Evolutionary conservation across 1,140 invertebrate species (phyloP).

Genomic region (Colletes gigas): DNA sequence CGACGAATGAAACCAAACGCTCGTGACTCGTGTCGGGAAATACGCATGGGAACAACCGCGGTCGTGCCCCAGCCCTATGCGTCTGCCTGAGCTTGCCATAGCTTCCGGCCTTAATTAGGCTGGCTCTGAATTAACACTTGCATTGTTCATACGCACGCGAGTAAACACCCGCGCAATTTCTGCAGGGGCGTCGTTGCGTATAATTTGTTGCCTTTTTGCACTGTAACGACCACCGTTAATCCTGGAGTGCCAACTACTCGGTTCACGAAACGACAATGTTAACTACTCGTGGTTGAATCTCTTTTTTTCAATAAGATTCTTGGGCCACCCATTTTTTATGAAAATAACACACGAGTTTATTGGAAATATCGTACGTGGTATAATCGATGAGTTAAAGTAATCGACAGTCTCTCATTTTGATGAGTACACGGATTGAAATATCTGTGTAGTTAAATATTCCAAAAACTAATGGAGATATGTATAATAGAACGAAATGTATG

Average conservation of each 20-base stretch:
- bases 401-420: too few species aligned
- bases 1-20: background rate
- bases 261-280: too few species aligned
- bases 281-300: too few species aligned
- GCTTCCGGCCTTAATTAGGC: conserved; percentile 46
- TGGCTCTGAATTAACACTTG: conserved; percentile 48
- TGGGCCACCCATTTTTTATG: too few species aligned
- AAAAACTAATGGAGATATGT: too few species aligned
- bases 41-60: conserved; percentile 50
- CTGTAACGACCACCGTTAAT: background rate
- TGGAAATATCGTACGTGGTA: too few species aligned
- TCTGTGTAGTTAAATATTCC: too few species aligned
- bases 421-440: too few species aligned
- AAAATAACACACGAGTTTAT: too few species aligned
- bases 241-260: background rate
- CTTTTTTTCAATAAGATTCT: too few species aligned
- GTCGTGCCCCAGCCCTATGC: background rate
- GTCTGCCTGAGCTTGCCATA: background rate
- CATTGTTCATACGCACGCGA: conserved; percentile 29
- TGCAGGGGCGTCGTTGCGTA: background rate
- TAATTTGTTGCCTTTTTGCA: background rate
- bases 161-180: background rate
- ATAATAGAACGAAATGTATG: too few species aligned
- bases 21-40: conserved; percentile 6
- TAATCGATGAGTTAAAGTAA: too few species aligned